Base-by-base conservation (phyloP, 1,140 invertebrate genomes). In the Dinothrombium tinctorium region DNA sequence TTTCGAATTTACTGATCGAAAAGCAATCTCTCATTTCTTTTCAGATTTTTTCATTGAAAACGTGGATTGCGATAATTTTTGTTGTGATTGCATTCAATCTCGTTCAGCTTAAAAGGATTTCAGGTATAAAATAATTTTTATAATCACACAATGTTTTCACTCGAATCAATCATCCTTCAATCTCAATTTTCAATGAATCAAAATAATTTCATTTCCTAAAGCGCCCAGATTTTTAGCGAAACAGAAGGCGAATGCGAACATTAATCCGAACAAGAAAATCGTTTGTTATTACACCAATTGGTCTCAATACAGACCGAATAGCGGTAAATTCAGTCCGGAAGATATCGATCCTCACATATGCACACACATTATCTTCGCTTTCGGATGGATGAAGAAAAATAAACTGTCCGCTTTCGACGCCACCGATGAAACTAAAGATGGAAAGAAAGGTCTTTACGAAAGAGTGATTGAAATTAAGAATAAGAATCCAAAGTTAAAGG, bases 311-410 rank as follows among this genome's bases (percentile, higher is more conserved):
- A 65, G 87, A 39, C 73, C 75, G 1, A 90, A 89, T 56, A 64
- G 79, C 41, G 87, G 82, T 23, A 92, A 92, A 62, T 94, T 86
- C 60, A 54, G 72, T 24, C 87, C 89, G 0, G 87, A 94, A 63
- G 82, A 95, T 56, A 90, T 94, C 45, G 74, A 86, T 41, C 80
- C 86, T 2, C 76, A 86, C 58, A 66, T 95, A 4, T 95, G 89
- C 58, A 94, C 87, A 1, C 87, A 94, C 61, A 67, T 94, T 49
- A 82, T 94, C 50, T 92, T 86, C 58, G 80, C 87, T 19, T 94
- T 95, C 56, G 86, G 82, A 2, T 92, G 83, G 84, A 64, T 94
- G 56, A 92, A 92, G 61, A 89, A 90, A 54, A 81, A 83, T 47
- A 80, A 81, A 53, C 59, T 89, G 25, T 79, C 78, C 36, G 82